Base-by-base conservation (phyloP, 2,888 invertebrate genomes). In the Diabrotica balteata region DNA sequence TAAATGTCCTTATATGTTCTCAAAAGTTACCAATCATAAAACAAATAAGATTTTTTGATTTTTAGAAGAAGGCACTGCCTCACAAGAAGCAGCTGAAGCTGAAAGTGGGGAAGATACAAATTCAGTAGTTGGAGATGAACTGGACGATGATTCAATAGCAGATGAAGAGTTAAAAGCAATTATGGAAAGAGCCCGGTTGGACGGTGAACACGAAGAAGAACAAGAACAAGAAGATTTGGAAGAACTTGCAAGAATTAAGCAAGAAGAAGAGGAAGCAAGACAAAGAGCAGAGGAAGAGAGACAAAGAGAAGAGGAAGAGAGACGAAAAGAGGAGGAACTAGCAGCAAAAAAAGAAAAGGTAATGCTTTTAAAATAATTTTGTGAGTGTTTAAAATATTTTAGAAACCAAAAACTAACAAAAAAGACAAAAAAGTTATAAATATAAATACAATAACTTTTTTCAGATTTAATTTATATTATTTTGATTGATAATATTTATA, bases 331-430 rank as follows among this genome's bases (percentile, higher is more conserved):
- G 71, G 82, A 82, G 67, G 78, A 79, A 70, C 71, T 78, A 66
- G 59, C 75, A 63, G 77, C 76, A 54, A 84, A 83, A 73, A 79
- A 79, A 66, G 79, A 80, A 74, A 84, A 83, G 81, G 80, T 79
- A 32, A 32, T 32, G 4, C 17, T 32, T 32, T 32, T 32, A 2
- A 32, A 32, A 5, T 32, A 32, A 32, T 32, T 32, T 5, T 32
- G 5, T 32, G 32, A 4, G 3, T 32, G 32, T 32, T 32, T 32
- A 32, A 32, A 32, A 32, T 32, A 4, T 32, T 32, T 32, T 32
- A 32, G 32, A 17, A 17, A 32, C 32, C 4, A 32, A 32, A 32
- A 32, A 32, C 0, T 2, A 4, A 32, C 2, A 4, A 32, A 4
- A 32, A 32, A 32, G 32, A 32, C 4, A 32, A 2, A 2, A 32